Conservation (phyloP, 2,113 vertebrate species). For the Castor canadensis region DNA sequence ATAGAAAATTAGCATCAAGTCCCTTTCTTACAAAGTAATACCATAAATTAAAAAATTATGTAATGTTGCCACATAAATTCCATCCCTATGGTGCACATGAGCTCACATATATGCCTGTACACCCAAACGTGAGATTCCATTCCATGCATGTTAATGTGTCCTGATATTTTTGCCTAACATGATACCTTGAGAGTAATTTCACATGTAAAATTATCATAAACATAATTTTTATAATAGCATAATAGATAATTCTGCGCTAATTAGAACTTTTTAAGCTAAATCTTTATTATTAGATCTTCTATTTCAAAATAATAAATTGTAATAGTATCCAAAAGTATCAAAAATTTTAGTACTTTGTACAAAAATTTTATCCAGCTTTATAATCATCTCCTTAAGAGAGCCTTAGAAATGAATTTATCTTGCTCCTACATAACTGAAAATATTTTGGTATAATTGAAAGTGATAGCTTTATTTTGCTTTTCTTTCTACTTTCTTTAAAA, state of each 20-base stretch:
- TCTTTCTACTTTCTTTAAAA: background rate
- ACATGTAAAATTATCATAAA: background rate
- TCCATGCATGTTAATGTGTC: background rate
- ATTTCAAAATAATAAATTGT: background rate
- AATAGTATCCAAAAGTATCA: background rate
- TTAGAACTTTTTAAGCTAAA: conserved; percentile 9
- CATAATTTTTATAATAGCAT: background rate
- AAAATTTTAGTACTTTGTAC: background rate
- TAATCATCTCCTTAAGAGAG: background rate
- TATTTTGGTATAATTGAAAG: background rate
- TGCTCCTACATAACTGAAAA: background rate
- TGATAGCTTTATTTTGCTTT: background rate
- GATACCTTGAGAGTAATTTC: background rate
- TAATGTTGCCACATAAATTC: background rate
- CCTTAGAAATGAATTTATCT: background rate
- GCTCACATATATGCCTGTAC: background rate
- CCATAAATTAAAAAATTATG: background rate
- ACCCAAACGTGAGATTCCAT: background rate
- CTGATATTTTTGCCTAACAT: background rate
- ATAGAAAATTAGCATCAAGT: background rate
- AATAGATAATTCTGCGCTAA: background rate
- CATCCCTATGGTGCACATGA: fast-evolving
- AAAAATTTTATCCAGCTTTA: background rate
- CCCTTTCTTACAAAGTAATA: background rate
- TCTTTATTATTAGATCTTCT: background rate